A percentile compares a stretch with the other conserved stretches of the same genome.
Evolutionary conservation across 2,797 vertebrate species (phyloP).

Genomic region (Remorina albescens): DNA sequence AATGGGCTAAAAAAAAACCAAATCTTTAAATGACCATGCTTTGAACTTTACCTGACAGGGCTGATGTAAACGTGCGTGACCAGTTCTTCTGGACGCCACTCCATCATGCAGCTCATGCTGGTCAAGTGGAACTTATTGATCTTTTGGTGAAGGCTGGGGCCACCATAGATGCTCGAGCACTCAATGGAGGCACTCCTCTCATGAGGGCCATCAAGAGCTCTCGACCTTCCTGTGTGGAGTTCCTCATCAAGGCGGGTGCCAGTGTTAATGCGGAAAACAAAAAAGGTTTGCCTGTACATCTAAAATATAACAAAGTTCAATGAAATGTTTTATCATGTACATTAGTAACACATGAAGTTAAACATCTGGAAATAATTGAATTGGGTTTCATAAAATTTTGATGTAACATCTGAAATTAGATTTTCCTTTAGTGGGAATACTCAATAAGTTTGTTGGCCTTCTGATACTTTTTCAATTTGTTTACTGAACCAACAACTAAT

Average conservation of each 20-base stretch:
- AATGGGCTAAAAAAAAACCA: too few relatives aligned
- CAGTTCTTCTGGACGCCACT: slow-evolving; percentile 96
- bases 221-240: slow-evolving; percentile 88
- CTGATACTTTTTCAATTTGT: background rate
- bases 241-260: slow-evolving; percentile 89
- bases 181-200: slow-evolving; percentile 90
- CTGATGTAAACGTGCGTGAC: slow-evolving; percentile 86
- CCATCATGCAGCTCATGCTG: slow-evolving; percentile 92
- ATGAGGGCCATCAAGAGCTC: slow-evolving; percentile 92
- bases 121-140: slow-evolving; percentile 87
- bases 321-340: background rate
- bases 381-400: background rate
- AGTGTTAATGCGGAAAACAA: slow-evolving; percentile 85
- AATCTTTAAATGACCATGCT: slow-evolving; percentile 1
- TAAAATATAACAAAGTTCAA: background rate
- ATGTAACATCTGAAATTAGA: too few relatives aligned
- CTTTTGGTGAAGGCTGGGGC: slow-evolving; percentile 89
- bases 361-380: background rate
- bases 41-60: slow-evolving; percentile 67
- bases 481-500: background rate
- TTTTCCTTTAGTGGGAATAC: too few relatives aligned
- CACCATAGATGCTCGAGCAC: slow-evolving; percentile 80
- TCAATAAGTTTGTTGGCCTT: background rate
- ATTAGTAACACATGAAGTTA: background rate
- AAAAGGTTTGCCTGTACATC: slow-evolving; percentile 81